Percentiles rank a stretch among this genome's conserved stretches.
phyloP scores from a whole-genome alignment of 1,140 invertebrate species.

The Helicoverpa zea region DNA sequence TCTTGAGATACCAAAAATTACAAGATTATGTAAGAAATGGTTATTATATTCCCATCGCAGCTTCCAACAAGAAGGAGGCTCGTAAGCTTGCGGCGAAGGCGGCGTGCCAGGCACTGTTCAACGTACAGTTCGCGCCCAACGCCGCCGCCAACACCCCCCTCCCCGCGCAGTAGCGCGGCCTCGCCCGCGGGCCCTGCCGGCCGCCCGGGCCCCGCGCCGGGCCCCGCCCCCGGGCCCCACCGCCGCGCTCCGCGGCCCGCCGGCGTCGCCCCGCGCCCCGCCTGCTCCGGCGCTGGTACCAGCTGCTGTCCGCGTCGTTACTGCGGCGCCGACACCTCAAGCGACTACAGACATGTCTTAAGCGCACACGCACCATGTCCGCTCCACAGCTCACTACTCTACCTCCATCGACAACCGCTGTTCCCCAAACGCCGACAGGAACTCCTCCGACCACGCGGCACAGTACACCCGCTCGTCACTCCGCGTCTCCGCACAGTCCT shows the following conservation, averaged over 20 bases:
- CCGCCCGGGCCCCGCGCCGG: background rate
- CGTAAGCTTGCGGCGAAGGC: slow-evolving; percentile 84
- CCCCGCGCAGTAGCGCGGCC: slow-evolving; percentile 15
- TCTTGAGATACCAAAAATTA: too few relatives aligned
- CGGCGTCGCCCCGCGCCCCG: background rate
- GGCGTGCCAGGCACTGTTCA: slow-evolving; percentile 84
- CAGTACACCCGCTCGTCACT: background rate
- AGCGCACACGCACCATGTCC: too few relatives aligned
- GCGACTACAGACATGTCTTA: too few relatives aligned
- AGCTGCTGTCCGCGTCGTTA: too few relatives aligned
- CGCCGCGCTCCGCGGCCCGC: background rate
- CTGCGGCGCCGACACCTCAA: too few relatives aligned
- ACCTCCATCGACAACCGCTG: too few relatives aligned
- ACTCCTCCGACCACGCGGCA: background rate
- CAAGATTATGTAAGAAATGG: background rate
- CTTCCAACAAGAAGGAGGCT: slow-evolving; percentile 86
- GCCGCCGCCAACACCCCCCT: slow-evolving; percentile 31
- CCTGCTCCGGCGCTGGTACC: too few relatives aligned
- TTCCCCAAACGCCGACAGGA: too few relatives aligned
- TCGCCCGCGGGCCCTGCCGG: background rate
- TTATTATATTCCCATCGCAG: slow-evolving; percentile 57
- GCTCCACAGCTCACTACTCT: too few relatives aligned
- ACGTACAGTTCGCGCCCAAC: slow-evolving; percentile 68
- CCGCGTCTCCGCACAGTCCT: background rate
- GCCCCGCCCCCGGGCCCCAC: background rate